These are phyloP conservation scores for Scophthalmus maximus DNA, from an alignment of 2,113 vertebrate genomes.

Conservation along the genomic window DNA sequence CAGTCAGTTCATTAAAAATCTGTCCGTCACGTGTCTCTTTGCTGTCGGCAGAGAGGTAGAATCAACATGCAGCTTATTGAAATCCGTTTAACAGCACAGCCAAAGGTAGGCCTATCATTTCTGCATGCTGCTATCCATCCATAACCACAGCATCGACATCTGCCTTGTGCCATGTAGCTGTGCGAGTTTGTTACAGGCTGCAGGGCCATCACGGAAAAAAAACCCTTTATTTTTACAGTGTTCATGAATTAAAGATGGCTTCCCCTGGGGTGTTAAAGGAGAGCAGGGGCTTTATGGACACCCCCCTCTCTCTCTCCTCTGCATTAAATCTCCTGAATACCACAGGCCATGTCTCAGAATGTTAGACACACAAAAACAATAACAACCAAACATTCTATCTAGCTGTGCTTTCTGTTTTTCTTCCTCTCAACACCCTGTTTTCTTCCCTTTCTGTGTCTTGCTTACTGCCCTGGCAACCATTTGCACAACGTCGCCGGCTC, in stretches of 20 bases:
- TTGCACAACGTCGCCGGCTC: not conserved
- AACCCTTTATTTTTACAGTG: conserved; percentile 82
- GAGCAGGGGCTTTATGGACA: conserved; percentile 68
- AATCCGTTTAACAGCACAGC: conserved; percentile 52
- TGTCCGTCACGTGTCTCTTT: not conserved
- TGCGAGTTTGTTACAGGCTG: conserved; percentile 76
- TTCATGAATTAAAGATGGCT: conserved; percentile 83
- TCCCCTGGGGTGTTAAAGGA: conserved; percentile 71
- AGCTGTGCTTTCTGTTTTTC: conserved; percentile 45
- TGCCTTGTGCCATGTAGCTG: conserved; percentile 59
- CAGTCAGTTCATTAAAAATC: not conserved
- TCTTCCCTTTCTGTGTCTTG: conserved; percentile 12
- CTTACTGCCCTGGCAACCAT: conserved; percentile 9
- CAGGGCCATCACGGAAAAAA: conserved; percentile 72
- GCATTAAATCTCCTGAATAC: conserved; percentile 77
- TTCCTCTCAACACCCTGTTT: conserved; percentile 28
- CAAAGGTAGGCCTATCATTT: conserved; percentile 47
- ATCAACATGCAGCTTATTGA: conserved; percentile 30
- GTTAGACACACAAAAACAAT: conserved; percentile 79
- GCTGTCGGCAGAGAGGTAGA: conserved; percentile 18
- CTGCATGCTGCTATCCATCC: conserved; percentile 48
- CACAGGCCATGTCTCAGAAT: conserved; percentile 74
- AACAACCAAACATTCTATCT: conserved; percentile 73
- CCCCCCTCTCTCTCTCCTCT: conserved; percentile 55
- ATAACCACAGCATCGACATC: conserved; percentile 62